These are phyloP conservation scores for Calameuta pallipes DNA, from an alignment of 2,888 invertebrate genomes.

Conservation along the genomic window DNA sequence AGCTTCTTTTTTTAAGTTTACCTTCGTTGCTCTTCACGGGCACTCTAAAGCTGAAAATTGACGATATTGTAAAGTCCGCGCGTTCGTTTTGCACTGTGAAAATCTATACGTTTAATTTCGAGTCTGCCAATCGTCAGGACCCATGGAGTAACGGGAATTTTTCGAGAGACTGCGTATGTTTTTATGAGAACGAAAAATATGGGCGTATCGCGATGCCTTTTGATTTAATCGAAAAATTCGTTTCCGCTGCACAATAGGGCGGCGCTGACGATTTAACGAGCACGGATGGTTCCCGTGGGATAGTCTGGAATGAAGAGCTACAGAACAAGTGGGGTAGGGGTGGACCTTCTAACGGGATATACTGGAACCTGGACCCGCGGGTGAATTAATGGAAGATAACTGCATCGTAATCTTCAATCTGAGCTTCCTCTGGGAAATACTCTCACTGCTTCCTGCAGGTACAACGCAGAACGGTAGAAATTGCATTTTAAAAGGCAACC, in stretches of 20 bases:
- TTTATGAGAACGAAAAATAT: not conserved
- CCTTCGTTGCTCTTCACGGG: not conserved
- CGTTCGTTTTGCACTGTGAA: not conserved
- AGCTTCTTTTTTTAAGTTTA: not conserved
- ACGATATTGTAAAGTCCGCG: not conserved
- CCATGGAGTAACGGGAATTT: not conserved
- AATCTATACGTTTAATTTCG: not conserved
- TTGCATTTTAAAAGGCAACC: conserved; percentile 5
- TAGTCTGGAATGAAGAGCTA: conserved; percentile 20
- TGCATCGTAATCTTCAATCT: conserved; percentile 50
- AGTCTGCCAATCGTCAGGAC: not conserved
- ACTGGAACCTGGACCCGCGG: not conserved
- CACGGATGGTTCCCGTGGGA: conserved; percentile 11
- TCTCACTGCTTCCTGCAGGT: conserved; percentile 8
- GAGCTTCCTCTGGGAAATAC: conserved; percentile 44
- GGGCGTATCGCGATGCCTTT: not conserved
- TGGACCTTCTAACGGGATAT: not conserved
- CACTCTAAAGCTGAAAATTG: not conserved
- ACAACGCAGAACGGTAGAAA: not conserved
- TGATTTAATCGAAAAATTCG: conserved; percentile 9
- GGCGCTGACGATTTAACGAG: conserved; percentile 22
- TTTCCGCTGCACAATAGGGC: not conserved
- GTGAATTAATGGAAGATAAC: conserved; percentile 49
- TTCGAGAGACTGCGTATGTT: not conserved
- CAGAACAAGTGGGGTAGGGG: not conserved